Evolutionary conservation across 2,888 invertebrate species (phyloP).

Genomic region (Luperina nickerlii): DNA sequence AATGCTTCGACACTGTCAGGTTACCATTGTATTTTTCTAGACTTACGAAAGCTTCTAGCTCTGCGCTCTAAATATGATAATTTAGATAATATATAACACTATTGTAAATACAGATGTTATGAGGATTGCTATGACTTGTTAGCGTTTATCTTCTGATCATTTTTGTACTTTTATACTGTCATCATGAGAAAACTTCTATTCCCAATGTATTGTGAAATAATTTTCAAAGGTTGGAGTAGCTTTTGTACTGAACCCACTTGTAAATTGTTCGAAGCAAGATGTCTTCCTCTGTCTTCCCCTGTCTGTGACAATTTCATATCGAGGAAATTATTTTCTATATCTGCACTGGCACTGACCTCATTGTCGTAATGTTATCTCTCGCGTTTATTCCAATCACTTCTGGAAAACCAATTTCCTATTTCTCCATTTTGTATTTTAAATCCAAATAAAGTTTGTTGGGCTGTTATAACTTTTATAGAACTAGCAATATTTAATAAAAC

Average conservation of each 20-base stretch:
- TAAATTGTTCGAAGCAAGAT: constrained; percentile 74
- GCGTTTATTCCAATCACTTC: constrained; percentile 59
- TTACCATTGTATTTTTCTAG: constrained; percentile 89
- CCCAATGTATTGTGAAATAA: constrained; percentile 61
- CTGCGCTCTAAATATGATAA: constrained; percentile 65
- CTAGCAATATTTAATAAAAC: not conserved
- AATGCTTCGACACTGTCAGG: constrained; percentile 86
- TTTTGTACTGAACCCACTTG: constrained; percentile 70
- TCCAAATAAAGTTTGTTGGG: constrained; percentile 33
- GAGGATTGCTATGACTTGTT: constrained; percentile 77
- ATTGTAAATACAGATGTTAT: constrained; percentile 81
- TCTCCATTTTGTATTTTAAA: constrained; percentile 36
- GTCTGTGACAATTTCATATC: constrained; percentile 74
- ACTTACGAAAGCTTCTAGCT: constrained; percentile 80
- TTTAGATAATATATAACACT: constrained; percentile 70
- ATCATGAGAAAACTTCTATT: constrained; percentile 66
- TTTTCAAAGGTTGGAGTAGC: constrained; percentile 66
- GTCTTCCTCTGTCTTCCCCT: constrained; percentile 88
- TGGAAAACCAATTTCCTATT: constrained; percentile 8
- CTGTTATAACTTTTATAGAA: constrained; percentile 42
- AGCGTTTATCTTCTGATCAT: constrained; percentile 80
- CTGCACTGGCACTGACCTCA: constrained; percentile 69
- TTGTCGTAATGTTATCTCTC: constrained; percentile 64
- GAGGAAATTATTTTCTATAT: constrained; percentile 73
- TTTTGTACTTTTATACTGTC: constrained; percentile 89